Base-by-base conservation (phyloP, 2,113 vertebrate species). In the Globicephala melas region DNA sequence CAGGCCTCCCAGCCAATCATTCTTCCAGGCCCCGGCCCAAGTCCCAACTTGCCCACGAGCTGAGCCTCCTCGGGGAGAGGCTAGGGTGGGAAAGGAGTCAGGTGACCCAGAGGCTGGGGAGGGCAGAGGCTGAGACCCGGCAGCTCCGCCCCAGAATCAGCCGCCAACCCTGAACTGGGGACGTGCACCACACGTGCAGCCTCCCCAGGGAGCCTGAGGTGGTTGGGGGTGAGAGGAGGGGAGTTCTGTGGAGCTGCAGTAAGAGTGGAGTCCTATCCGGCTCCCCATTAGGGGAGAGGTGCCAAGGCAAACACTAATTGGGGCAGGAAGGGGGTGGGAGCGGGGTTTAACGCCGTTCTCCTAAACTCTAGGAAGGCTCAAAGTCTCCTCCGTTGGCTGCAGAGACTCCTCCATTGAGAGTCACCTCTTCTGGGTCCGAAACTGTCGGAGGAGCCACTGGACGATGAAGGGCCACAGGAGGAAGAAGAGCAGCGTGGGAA, bases 391-490 rank as follows among this genome's bases (percentile, higher is more conserved):
- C 3, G 31, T 47, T 76, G 77, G 71, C 87, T 84, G 70, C 81
- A 33, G 89, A 88, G 89, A 63, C 28, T 71, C 65, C 80, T 33
- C 62, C 63, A 14, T 8, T 2, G 50, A 84, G 4, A 85, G 71
- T 99, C 98, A 99, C 98, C 97, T 99, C 96, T 98, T 99, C 97
- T 97, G 98, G 92, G 98, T 98, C 90, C 97, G 99, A 95, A 99
- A 98, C 95, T 98, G 98, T 94, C 98, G 97, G 79, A 99, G 97
- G 90, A 99, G 96, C 98, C 99, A 99, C 98, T 99, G 99, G 83
- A 99, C 99, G 4, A 99, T 33, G 79, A 99, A 99, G 38, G 99
- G 99, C 99, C 99, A 99, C 76, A 99, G 65, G 96, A 99, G n/a
- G 87, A 99, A 98, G 97, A 99, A 99, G 76, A 99, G 93, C 25